Evolutionary conservation across 1,140 invertebrate genomes (phyloP), one percentile per base, ranked within the genome.

Genomic region (Pachypeltis micranthus): DNA sequence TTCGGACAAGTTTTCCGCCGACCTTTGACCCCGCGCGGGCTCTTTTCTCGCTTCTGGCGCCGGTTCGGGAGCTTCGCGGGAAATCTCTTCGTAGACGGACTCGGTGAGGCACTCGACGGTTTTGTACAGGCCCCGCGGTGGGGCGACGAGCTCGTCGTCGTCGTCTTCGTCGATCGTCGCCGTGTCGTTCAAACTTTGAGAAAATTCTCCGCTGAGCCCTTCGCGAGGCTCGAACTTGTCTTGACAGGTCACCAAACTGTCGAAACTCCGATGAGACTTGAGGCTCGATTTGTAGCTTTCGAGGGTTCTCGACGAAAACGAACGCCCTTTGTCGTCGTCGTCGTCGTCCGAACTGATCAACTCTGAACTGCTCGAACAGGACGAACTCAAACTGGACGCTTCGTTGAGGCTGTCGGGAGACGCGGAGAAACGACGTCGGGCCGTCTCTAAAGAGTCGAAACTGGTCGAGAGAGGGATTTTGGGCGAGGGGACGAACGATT

Each of bases 1-100:
- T 69, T 87, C 85, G 67, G 84, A 86, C 39, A 87, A 73, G 76
- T 86, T 87, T 69, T 87, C 85, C 1, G 79, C 79, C 26, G 85
- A 86, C 67, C 81, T 80, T 16, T 79, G 77, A 26, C 68, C 72
- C 29, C 74, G 67, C 73, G 28, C 59, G 44, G 64, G 65, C 23
- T 57, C 54, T 61, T 54, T 25, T 4, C 63, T 65, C 59, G 60
- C 63, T 34, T 59, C 55, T 24, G 23, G 31, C 14, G 57, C 63
- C 10, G 24, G 10, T 12, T 39, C 29, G 0, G 57, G 24, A 14
- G 34, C 54, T 27, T 58, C 29, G n/a, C n/a, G n/a, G 28, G n/a
- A 14, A 27, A 16, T 57, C 28, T 25, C 59, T 39, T 54, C 62
- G 19, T 31, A 63, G 55, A 27, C 47, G 34, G 21, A 63, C 63